Evolutionary conservation across 2,888 invertebrate genomes (phyloP), one percentile per base, ranked within the genome.

Genomic region (Microdon myrmicae): DNA sequence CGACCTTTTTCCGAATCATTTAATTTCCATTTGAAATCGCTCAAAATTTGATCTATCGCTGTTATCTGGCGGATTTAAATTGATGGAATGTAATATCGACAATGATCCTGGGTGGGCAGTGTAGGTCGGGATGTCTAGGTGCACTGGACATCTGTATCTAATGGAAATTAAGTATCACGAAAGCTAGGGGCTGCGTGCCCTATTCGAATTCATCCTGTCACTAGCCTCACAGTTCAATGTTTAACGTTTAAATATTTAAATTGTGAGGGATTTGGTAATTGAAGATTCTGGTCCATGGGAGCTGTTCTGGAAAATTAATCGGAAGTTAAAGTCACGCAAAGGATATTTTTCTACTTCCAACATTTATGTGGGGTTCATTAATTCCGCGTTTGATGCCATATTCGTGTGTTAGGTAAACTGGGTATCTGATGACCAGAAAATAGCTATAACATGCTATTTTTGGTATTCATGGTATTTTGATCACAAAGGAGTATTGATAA

Each of bases 1-100:
- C 64, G 59, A 66, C 53, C 66, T 35, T 53, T 43, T 66, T 66
- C 66, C 66, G 47, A 66, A 25, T 66, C 53, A 66, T 66, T 66
- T 48, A 66, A 66, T 59, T 54, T 59, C 38, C 14, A 37, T 29
- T 12, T 16, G 26, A 13, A 48, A 23, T 53, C 53, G 22, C 47
- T 59, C 53, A 48, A 53, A 41, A 41, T 44, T 48, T 66, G 64
- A 64, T 64, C 51, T 47, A 64, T 64, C 51, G 47, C 7, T 17
- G 43, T 19, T 43, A 31, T 43, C 39, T 32, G 44, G 53, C 25
- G 13, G 53, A 59, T 45, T 64, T 51, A 37, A 51, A 64, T 51
- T 37, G 64, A 47, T 51, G 47, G 25, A 26, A 31, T 47, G 23
- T 34, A 17, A 26, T 29, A 32, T 10, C 14, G 3, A n/a, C n/a